Evolutionary conservation across 2,113 vertebrate species (phyloP), one percentile per base, ranked within the genome.

Genomic region (Pollimyrus isidori): DNA sequence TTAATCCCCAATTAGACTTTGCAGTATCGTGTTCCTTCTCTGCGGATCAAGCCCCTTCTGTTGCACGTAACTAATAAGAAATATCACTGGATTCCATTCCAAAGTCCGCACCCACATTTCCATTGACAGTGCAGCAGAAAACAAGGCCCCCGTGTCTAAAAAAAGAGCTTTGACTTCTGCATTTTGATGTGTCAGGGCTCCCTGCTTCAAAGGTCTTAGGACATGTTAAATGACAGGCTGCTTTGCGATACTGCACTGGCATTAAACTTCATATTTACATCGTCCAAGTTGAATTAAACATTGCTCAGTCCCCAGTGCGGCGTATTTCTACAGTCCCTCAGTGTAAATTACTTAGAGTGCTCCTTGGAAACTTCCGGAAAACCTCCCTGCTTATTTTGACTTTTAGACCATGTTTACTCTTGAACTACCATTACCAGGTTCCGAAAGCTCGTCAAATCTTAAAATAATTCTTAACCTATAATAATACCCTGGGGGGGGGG

Each of bases 381-480:
- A 52, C 26, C 46, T 86, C 11, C 11, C 0, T 23, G 42, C 58
- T 58, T 39, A 46, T 39, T 52, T 62, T 13, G 30, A 86, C n/a
- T 65, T 89, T 85, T 13, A 84, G 50, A 21, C 52, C 88, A 92
- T 93, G 90, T 21, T 89, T 91, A 42, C 73, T 80, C 13, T 80
- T 80, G 13, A 80, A 35, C 30, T 76, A 76, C 39, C 46, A 53
- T 84, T 82, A 58, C 48, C 45, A 48, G 21, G 45, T 46, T 53
- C 89, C 86, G 85, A 85, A 56, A 21, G 35, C 35, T 39, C 48
- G 90, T 87, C 89, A 88, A 89, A 50, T 39, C 80, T 87, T 92
- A 87, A 91, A 92, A 91, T 87, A 82, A 91, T 89, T 92, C 91
- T 93, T 90, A 93, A 91, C 90, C 90, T 89, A 65, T 92, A 91